Base-by-base conservation (phyloP, 2,797 vertebrate genomes). In the Enteromius paludinosus region DNA sequence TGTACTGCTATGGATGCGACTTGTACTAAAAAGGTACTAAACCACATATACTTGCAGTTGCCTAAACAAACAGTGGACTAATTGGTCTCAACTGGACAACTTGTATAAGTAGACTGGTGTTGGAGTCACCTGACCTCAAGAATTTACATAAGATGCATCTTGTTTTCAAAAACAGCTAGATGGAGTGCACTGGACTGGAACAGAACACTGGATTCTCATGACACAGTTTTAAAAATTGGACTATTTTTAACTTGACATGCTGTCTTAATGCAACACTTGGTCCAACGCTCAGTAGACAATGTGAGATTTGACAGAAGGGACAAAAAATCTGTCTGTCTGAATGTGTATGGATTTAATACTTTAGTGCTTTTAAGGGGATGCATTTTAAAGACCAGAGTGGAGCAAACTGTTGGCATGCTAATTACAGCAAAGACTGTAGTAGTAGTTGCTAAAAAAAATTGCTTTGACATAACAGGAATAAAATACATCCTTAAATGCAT, bases 211-310 rank as follows among this genome's bases (percentile, higher is more conserved):
- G 18, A 56, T 12, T 38, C 20, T 35, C 30, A 35, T 2, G 49
- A 35, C 49, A 73, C 30, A 35, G n/a, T 35, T 71, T 30, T 0
- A 30, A 30, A 49, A 49, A 20, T 30, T 14, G 0, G 30, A 35
- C 3, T 23, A 73, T 73, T 73, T 38, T 71, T 49, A 38, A 72
- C 70, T 52, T 56, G 30, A 56, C 71, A 73, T 15, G 17, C 17
- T 30, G 25, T 49, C 12, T 54, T 33, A 71, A 71, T 30, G 59
- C 25, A 28, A 28, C 17, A 14, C 43, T 33, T 33, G 17, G 1
- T n/a, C 9, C 2, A 28, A 33, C 9, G 12, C 25, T 71, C 12
- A 73, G 35, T 33, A 54, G 23, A 73, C 47, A 38, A 17, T 2
- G 2, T 54, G 30, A n/a, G 28, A 54, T 38, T 56, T 35, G 12